Evolutionary conservation across 2,888 invertebrate species (phyloP), one percentile per base, ranked within the genome.

Genomic region (Philereme transversata): DNA sequence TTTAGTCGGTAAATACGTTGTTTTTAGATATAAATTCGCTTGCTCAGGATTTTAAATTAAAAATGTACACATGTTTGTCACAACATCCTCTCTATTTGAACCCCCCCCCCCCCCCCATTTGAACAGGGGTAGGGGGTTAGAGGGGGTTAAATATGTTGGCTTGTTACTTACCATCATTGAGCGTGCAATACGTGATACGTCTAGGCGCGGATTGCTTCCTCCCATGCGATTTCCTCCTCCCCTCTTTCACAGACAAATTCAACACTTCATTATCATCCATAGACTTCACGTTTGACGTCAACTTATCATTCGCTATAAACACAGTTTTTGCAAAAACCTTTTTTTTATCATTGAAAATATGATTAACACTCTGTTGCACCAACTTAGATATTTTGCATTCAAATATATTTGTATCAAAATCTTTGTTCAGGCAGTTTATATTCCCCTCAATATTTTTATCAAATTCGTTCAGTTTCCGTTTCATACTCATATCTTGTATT

Each of bases 361-460:
- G 90, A 45, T 89, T 90, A 0, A 91, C 91, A 46, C 88, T 89
- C 44, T 90, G 84, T 44, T 90, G 87, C 0, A 92, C 90, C 0
- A 92, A 62, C 49, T 88, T 90, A 8, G 89, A 90, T 57, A 92
- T 82, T 60, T 90, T 78, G 52, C 90, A 90, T 56, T 91, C 90
- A 65, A 91, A 91, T 5, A 87, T 76, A 33, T 74, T 72, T 4
- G 69, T 65, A 40, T 74, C 70, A 40, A 64, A 33, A 22, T 56
- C 52, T 41, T 49, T 49, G 38, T 44, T 10, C 22, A 41, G 40
- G 10, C 8, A 8, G 8, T 40, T 35, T 9, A n/a, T n/a, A 11
- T 5, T 22, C 4, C 4, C n/a, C n/a, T 48, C 34, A 5, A 48
- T 46, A 6, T 46, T 10, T 44, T 10, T 46, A 8, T 46, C 46